Evolutionary conservation across 2,113 vertebrate species (phyloP), one percentile per base, ranked within the genome.

Genomic region (Corythornis cristatus): DNA sequence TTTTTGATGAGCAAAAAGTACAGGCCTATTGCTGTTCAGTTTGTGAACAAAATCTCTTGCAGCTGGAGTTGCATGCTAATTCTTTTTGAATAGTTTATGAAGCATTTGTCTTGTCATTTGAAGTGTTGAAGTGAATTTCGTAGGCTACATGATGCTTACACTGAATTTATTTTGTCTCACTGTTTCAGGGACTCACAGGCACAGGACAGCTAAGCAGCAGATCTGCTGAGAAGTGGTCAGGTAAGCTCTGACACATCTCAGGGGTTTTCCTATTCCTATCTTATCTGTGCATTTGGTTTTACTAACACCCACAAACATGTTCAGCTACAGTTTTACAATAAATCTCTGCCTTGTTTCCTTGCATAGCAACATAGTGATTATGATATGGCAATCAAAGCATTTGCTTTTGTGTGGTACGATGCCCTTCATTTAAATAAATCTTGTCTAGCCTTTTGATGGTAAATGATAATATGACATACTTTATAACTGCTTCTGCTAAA

Each of bases 1-100:
- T 99, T 99, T 99, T 99, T 99, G 98, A 98, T 99, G 98, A 97
- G 98, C 98, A 98, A 98, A 96, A 97, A 97, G 94, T 90, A 98
- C 96, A 97, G 94, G 85, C 95, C 46, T 74, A 96, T 91, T 93
- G 90, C 94, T 97, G 95, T 97, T 96, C 93, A 94, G 93, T 97
- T 96, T 97, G 94, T 94, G 88, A 92, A 95, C 91, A 92, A 93
- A 97, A 86, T 90, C 71, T 96, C 58, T 96, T 97, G 93, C 97
- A 97, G 97, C 97, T 97, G 97, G 96, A 97, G 97, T 98, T 98
- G 98, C 98, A 98, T 98, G 98, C 98, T 96, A 96, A 88, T 29
- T 93, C 79, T 75, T 85, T 79, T 90, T 85, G 53, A 79, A 81
- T 97, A 97, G 95, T 96, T 97, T 92, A 86, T 91, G 76, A 96